These are phyloP conservation scores for Synergus itoensis DNA, from an alignment of 2,888 invertebrate species.

Conservation along the genomic window DNA sequence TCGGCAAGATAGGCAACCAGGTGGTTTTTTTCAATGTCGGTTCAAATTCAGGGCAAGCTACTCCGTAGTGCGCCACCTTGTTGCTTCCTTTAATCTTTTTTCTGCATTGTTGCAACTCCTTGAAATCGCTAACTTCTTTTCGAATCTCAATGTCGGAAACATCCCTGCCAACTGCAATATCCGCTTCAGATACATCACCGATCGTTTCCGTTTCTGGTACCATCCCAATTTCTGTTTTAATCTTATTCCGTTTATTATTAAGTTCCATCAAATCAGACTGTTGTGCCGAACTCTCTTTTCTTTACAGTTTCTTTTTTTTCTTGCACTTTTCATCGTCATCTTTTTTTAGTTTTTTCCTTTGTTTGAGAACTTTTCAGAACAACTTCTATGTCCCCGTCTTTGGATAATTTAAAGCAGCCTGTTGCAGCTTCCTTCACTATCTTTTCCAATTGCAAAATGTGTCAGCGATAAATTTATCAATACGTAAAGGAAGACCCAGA, in stretches of 20 bases:
- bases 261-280: background rate
- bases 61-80: background rate
- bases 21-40: background rate
- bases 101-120: background rate
- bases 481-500: constrained; percentile 35
- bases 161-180: background rate
- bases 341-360: constrained; percentile 20
- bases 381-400: background rate
- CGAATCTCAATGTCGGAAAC: background rate
- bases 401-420: constrained; percentile 12
- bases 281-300: background rate
- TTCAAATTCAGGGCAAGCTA: background rate
- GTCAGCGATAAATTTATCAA: constrained; percentile 46
- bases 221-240: background rate
- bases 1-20: background rate
- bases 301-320: background rate
- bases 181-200: background rate
- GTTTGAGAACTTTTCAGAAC: background rate
- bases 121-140: background rate
- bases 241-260: constrained; percentile 37
- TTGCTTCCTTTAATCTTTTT: background rate
- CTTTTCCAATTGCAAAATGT: constrained; percentile 42
- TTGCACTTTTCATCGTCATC: background rate
- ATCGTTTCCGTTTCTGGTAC: background rate
- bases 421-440: constrained; percentile 30